Conservation (phyloP, 2,888 invertebrate species). For the Epinotia demarniana region DNA sequence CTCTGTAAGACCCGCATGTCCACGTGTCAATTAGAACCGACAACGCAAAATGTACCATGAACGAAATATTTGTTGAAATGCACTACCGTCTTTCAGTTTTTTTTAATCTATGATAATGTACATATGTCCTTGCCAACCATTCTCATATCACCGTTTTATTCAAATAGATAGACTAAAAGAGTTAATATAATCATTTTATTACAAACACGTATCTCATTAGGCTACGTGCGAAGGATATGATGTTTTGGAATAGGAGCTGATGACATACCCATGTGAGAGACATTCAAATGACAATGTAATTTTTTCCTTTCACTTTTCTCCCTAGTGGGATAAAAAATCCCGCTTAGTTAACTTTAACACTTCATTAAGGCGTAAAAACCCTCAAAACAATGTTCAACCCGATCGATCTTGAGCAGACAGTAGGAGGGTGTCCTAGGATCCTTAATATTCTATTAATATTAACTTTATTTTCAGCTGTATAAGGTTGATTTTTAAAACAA, state of each 20-base stretch:
- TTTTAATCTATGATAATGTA: no score
- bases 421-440: conserved; percentile 19
- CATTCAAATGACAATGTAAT: background rate
- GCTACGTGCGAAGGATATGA: no score
- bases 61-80: no score
- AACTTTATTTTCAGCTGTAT: background rate
- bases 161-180: no score
- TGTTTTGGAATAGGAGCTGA: background rate
- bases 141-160: no score
- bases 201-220: background rate
- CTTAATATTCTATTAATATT: background rate
- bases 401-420: conserved; percentile 31
- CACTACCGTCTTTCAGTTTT: no score
- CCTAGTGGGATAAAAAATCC: conserved; percentile 1
- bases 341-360: conserved; percentile 21
- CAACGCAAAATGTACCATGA: no score
- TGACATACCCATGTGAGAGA: no score
- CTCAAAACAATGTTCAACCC: conserved; percentile 21
- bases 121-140: no score
- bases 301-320: background rate
- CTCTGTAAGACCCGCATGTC: no score
- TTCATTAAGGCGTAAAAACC: conserved; percentile 18
- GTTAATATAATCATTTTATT: no score
- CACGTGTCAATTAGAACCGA: no score
- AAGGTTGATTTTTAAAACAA: background rate